Evolutionary conservation across 2,113 vertebrate genomes (phyloP).

Genomic region (Semnornis frantzii): DNA sequence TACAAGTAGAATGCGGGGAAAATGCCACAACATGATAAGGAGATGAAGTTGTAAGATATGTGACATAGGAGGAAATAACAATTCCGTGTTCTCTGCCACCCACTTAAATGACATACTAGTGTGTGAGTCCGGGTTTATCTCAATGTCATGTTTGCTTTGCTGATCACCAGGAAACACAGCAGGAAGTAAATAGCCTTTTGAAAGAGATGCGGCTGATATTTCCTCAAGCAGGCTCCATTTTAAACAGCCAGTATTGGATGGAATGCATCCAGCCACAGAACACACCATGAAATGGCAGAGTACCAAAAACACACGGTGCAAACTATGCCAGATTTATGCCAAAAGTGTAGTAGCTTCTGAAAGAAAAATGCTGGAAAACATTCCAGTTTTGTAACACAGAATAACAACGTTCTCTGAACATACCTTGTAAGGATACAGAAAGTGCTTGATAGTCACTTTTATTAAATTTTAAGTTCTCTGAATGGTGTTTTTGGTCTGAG

Average conservation of each 20-base stretch:
- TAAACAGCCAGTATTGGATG: background rate
- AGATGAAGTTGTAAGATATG: background rate
- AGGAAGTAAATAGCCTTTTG: constrained; percentile 5
- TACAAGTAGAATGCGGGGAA: background rate
- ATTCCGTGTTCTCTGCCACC: background rate
- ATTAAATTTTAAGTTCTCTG: background rate
- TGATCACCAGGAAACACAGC: constrained; percentile 14
- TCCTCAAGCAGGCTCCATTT: constrained; percentile 18
- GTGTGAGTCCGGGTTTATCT: background rate
- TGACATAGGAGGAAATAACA: background rate
- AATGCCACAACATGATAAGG: background rate
- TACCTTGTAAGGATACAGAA: background rate
- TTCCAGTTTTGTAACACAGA: background rate
- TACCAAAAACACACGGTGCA: background rate
- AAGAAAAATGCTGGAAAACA: constrained; percentile 18
- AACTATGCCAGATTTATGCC: background rate
- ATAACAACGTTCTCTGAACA: background rate
- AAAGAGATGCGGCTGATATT: background rate
- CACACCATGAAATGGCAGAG: constrained; percentile 5
- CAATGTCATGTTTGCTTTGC: constrained; percentile 42
- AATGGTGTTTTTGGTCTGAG: background rate
- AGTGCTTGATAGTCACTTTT: background rate
- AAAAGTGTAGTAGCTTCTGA: constrained; percentile 5
- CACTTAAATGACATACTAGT: background rate
- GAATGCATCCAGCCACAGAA: constrained; percentile 2